Evolutionary conservation across 2,113 vertebrate species (phyloP).

Genomic region (Galbula dea): DNA sequence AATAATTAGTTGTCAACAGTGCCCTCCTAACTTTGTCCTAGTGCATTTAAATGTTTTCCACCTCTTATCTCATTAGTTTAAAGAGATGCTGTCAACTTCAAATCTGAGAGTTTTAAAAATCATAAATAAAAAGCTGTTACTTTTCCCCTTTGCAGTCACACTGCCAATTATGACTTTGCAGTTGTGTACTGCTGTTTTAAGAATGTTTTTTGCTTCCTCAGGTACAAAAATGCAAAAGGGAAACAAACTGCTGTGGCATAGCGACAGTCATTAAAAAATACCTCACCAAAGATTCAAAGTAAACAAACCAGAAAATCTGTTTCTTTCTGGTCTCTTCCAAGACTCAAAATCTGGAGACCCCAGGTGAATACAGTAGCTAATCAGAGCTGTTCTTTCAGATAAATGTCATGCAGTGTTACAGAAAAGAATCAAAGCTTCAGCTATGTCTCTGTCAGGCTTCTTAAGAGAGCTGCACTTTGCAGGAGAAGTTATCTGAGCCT

Average conservation of each 20-base stretch:
- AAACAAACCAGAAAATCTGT: neutral
- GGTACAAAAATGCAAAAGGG: neutral
- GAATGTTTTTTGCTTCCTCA: neutral
- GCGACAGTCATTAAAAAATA: neutral
- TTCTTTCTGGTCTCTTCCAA: neutral
- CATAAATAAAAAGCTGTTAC: neutral
- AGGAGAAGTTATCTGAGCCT: neutral
- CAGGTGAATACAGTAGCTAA: neutral
- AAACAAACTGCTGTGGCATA: neutral
- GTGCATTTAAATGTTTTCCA: constrained; percentile 3
- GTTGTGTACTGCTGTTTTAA: neutral
- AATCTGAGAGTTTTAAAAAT: neutral
- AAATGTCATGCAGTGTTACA: neutral
- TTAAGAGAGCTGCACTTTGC: neutral
- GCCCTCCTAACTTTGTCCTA: neutral
- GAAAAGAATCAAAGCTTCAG: neutral
- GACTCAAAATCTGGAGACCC: neutral
- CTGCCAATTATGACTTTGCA: neutral
- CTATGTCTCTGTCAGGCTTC: neutral
- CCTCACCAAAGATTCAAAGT: neutral
- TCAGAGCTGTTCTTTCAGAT: neutral
- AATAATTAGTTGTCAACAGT: constrained; percentile 35
- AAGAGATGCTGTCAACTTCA: neutral
- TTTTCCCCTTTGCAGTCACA: neutral
- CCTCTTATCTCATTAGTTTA: neutral